These are phyloP conservation scores for Sesia bembeciformis DNA, from an alignment of 2,888 invertebrate genomes.

Conservation along the genomic window DNA sequence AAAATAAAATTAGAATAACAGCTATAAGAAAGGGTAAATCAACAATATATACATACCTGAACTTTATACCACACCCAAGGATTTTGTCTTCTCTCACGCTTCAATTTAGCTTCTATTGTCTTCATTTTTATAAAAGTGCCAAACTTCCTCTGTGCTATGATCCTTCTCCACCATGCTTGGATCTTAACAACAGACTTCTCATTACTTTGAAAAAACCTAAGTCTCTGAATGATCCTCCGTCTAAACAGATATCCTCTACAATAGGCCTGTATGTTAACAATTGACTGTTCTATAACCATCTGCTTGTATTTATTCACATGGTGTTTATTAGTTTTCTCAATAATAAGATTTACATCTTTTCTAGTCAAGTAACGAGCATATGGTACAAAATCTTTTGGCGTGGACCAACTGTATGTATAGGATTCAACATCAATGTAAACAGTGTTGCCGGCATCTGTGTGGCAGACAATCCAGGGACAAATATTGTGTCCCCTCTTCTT, in stretches of 20 bases:
- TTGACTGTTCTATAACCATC: slow-evolving; percentile 46
- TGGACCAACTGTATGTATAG: slow-evolving; percentile 66
- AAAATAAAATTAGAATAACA: too few species aligned
- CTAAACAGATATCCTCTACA: slow-evolving; percentile 76
- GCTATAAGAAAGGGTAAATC: too few species aligned
- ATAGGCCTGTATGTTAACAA: slow-evolving; percentile 75
- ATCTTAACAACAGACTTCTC: slow-evolving; percentile 56
- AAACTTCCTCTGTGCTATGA: slow-evolving; percentile 57
- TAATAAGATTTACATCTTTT: slow-evolving; percentile 47
- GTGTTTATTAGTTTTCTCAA: slow-evolving; percentile 61
- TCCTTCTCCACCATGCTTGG: slow-evolving; percentile 78
- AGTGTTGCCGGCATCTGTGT: slow-evolving; percentile 64
- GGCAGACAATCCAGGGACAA: slow-evolving; percentile 68
- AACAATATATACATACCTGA: slow-evolving; percentile 35
- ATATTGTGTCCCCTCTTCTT: slow-evolving; percentile 57
- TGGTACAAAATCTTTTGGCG: slow-evolving; percentile 66
- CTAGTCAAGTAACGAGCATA: slow-evolving; percentile 61
- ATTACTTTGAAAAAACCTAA: slow-evolving; percentile 53
- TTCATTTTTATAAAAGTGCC: slow-evolving; percentile 56
- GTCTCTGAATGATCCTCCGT: slow-evolving; percentile 47
- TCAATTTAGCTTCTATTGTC: slow-evolving; percentile 48
- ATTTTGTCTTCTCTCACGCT: slow-evolving; percentile 46
- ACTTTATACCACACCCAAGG: slow-evolving; percentile 67
- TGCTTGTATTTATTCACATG: slow-evolving; percentile 55
- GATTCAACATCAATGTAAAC: slow-evolving; percentile 70